Evolutionary conservation across 2,797 vertebrate species (phyloP), one percentile per base, ranked within the genome.

Genomic region (Leptodactylus fallax): DNA sequence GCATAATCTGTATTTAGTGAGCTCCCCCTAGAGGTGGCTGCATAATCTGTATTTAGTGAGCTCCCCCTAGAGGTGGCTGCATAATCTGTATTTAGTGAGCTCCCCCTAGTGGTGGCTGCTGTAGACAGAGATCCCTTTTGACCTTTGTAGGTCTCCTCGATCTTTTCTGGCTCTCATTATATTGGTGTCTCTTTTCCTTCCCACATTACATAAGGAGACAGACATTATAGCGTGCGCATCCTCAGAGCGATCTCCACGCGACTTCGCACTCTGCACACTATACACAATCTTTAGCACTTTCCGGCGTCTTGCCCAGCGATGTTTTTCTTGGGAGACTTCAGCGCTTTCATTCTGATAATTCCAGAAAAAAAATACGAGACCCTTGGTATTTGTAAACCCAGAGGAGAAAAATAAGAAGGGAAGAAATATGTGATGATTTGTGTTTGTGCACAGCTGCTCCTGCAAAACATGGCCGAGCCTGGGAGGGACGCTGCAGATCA

Each of bases 381-480:
- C 88, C 87, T 87, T 89, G 87, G 25, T 90, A 89, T 92, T 90
- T 90, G n/a, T 88, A 81, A 84, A 82, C 83, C 72, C 80, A 55
- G 91, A 90, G 76, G 65, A 58, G 10, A 14, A 25, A 25, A 27
- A 36, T 36, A 36, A 36, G 1, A 61, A 11, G 10, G 16, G 0
- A 23, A 65, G 60, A 92, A 91, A 72, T 85, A 74, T 65, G 58
- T 10, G 25, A 36, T 56, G 67, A 55, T 25, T 16, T 63, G 27
- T 85, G 87, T 36, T 1, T 74, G 63, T 77, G 60, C 67, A 88
- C 90, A 92, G 90, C 91, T 92, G 90, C 90, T 91, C 13, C 91
- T 36, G 36, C 36, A 36, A 36, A 36, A 36, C 36, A 36, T 4
- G 4, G 36, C 4, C 4, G 36, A 2, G 36, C 36, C 36, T 36